Evolutionary conservation across 2,113 vertebrate species (phyloP), one percentile per base, ranked within the genome.

Genomic region (Lampris megalopsis): DNA sequence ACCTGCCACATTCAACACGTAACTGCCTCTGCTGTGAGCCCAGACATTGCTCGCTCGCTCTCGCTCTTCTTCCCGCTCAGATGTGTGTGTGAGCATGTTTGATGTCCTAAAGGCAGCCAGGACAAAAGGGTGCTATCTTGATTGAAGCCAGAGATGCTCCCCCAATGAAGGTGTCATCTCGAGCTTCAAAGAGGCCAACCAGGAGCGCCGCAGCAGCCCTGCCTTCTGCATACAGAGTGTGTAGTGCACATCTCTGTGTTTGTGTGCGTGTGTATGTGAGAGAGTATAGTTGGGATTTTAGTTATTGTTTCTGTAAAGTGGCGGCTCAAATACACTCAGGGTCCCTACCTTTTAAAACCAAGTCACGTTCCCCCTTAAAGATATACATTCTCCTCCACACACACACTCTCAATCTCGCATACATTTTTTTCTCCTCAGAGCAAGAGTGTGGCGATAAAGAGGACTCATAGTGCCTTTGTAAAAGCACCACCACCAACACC

Each of bases 151-250:
- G 7, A 11, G 61, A 24, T 59, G 36, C 38, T 56, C 48, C 52
- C 70, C 45, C 9, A 10, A 42, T 64, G 75, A 77, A 69, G 41
- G 67, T 11, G 8, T 42, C 54, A 35, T 42, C 42, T 57, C 52
- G 42, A 6, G 52, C 62, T 37, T 71, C 59, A 71, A 71, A 65
- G 61, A 49, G 38, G 4, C 24, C 5, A 1, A 3, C 35, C 11
- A 40, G 36, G 36, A 42, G 42, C 52, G 3, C 68, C 45, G 64
- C 64, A 42, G 13, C 42, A 35, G 43, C 11, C 3, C 5, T n/a
- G 10, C 41, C 6, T 53, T 37, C 7, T 35, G 65, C 52, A 66
- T 71, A 52, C 43, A 47, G 57, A 63, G 60, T 42, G 67, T 67
- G 11, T 41, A 50, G 45, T 49, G 43, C 11, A 42, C 24, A 24